These are phyloP conservation scores for Gortyna flavago DNA, from an alignment of 2,888 invertebrate species.

Conservation along the genomic window DNA sequence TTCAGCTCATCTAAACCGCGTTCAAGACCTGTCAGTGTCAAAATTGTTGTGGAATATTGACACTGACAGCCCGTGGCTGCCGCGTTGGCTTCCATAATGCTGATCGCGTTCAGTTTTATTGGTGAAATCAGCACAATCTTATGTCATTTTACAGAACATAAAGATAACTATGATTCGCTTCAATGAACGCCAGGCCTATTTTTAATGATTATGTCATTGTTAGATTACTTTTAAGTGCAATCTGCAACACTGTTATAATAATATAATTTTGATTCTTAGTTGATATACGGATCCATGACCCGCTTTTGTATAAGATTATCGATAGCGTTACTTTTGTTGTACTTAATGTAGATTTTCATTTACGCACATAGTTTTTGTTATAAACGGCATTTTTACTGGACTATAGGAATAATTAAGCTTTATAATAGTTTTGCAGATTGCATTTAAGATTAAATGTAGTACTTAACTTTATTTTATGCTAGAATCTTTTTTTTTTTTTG, in stretches of 20 bases:
- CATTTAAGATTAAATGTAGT: constrained; percentile 9
- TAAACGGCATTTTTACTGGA: background rate
- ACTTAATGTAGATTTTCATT: background rate
- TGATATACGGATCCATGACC: background rate
- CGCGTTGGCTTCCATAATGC: too few species aligned
- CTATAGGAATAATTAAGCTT: background rate
- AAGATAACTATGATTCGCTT: constrained; percentile 51
- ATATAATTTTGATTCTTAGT: constrained; percentile 23
- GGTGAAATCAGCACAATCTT: constrained; percentile 2
- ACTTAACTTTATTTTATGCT: constrained; percentile 1
- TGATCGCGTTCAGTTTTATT: background rate
- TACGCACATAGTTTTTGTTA: background rate
- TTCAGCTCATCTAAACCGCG: background rate
- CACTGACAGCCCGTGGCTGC: background rate
- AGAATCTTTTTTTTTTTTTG: constrained; percentile 11
- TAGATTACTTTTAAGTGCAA: constrained; percentile 43
- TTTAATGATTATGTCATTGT: constrained; percentile 45
- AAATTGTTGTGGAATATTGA: background rate
- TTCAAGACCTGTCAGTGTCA: background rate
- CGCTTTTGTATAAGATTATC: background rate
- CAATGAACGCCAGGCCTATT: constrained; percentile 47
- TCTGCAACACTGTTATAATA: constrained; percentile 46
- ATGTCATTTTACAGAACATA: constrained; percentile 20
- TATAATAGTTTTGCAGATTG: constrained; percentile 19
- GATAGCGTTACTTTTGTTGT: background rate